Conservation (phyloP, 2,113 vertebrate species). For the Gorsachius goisagi region DNA sequence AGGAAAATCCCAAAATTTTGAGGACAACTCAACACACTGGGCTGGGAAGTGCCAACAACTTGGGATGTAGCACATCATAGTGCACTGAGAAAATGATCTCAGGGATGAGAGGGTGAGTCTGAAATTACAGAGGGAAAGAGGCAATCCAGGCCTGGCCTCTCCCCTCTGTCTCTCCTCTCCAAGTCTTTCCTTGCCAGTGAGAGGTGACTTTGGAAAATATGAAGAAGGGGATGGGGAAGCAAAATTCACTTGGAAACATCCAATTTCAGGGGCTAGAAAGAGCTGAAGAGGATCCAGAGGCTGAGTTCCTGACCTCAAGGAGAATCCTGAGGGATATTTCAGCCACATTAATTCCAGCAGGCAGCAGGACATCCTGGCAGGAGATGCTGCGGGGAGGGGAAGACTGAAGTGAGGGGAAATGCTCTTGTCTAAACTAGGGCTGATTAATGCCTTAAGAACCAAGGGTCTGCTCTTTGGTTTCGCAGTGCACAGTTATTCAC, state of each 20-base stretch:
- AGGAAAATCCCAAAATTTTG: not conserved
- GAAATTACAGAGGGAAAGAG: not conserved
- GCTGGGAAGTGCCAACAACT: not conserved
- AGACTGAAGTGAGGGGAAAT: conserved; percentile 19
- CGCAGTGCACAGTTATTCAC: not conserved
- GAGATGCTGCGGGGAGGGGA: not conserved
- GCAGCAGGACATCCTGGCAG: conserved; percentile 49
- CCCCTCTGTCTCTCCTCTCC: not conserved
- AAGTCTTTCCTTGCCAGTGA: conserved; percentile 23
- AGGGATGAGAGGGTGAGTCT: not conserved
- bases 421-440: conserved; percentile 2
- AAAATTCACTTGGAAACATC: conserved; percentile 39
- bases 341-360: conserved; percentile 42
- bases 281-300: conserved; percentile 47
- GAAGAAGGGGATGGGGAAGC: conserved; percentile 10
- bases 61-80: not conserved
- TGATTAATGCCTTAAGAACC: conserved; percentile 37
- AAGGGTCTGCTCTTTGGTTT: not conserved
- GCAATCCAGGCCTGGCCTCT: not conserved
- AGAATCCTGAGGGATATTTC: conserved; percentile 54
- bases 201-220: conserved; percentile 53
- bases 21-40: not conserved
- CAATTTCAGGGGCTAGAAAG: conserved; percentile 23
- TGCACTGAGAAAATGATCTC: not conserved
- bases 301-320: conserved; percentile 50